Conservation (phyloP, 2,888 invertebrate species). For the Coleophora deauratella region DNA sequence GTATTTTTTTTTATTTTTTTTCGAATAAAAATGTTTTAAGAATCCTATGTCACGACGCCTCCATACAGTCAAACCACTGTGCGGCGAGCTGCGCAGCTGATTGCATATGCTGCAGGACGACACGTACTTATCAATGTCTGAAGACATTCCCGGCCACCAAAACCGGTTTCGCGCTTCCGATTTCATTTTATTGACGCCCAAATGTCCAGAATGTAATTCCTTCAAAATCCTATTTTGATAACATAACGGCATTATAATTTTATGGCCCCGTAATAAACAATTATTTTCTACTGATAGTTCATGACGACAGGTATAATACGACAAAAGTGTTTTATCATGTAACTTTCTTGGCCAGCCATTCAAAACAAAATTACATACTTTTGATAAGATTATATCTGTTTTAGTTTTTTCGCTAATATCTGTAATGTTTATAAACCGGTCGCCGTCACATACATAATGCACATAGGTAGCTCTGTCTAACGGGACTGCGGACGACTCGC, state of each 20-base stretch:
- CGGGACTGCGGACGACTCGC: not conserved
- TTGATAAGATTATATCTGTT: conserved; percentile 5
- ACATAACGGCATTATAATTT: conserved; percentile 8
- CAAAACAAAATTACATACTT: conserved; percentile 8
- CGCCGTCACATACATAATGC: conserved; percentile 9
- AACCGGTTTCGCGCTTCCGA: conserved; percentile 4
- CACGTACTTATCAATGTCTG: conserved; percentile 7
- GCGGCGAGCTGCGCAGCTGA: conserved; percentile 10
- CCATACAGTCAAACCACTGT: no score
- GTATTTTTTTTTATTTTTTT: no score
- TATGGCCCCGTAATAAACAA: conserved; percentile 14
- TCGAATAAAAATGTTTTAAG: no score
- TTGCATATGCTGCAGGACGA: conserved; percentile 8
- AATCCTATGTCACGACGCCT: no score
- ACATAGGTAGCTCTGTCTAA: conserved; percentile 10
- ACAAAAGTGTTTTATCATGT: conserved; percentile 4
- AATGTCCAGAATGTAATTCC: conserved; percentile 6
- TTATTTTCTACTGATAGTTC: conserved; percentile 12
- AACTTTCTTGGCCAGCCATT: conserved; percentile 14
- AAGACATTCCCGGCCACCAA: conserved; percentile 15
- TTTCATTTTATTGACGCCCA: conserved; percentile 9
- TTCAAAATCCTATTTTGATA: not conserved
- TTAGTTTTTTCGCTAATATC: conserved; percentile 9
- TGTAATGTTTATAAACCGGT: conserved; percentile 7
- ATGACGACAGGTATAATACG: conserved; percentile 10